Conservation (phyloP, 2,113 vertebrate species). For the Gopherus evgoodei region DNA sequence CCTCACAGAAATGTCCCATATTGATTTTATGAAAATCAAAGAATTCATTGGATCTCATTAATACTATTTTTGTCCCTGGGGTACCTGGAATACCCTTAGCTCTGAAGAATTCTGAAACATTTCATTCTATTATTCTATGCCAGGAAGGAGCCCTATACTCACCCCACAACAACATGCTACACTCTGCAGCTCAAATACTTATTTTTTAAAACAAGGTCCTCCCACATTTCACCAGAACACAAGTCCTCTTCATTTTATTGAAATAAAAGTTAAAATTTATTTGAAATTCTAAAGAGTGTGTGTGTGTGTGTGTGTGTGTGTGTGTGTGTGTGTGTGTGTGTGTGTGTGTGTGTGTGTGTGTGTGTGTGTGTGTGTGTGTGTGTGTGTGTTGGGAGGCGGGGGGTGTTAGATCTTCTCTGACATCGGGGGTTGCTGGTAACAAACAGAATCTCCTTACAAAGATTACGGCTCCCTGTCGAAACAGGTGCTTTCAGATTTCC, state of each 20-base stretch:
- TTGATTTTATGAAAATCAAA: not conserved
- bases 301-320: too few relatives aligned
- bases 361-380: too few relatives aligned
- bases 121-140: not conserved
- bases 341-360: too few relatives aligned
- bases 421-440: not conserved
- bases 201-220: not conserved
- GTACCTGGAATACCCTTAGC: not conserved
- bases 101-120: not conserved
- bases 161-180: not conserved
- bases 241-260: not conserved
- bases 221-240: not conserved
- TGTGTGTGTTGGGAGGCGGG: too few relatives aligned
- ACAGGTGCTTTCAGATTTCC: too few relatives aligned
- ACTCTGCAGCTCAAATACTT: not conserved
- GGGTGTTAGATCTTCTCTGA: not conserved
- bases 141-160: not conserved
- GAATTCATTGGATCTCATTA: not conserved
- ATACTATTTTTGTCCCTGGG: too few relatives aligned
- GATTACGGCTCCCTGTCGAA: not conserved
- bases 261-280: not conserved
- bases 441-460: not conserved
- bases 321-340: too few relatives aligned
- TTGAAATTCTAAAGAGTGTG: not conserved
- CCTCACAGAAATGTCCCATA: not conserved